A percentile compares a stretch with the other conserved stretches of the same genome.
phyloP scores from a whole-genome alignment of 2,888 invertebrate species.

The Acholoe squamosa region DNA sequence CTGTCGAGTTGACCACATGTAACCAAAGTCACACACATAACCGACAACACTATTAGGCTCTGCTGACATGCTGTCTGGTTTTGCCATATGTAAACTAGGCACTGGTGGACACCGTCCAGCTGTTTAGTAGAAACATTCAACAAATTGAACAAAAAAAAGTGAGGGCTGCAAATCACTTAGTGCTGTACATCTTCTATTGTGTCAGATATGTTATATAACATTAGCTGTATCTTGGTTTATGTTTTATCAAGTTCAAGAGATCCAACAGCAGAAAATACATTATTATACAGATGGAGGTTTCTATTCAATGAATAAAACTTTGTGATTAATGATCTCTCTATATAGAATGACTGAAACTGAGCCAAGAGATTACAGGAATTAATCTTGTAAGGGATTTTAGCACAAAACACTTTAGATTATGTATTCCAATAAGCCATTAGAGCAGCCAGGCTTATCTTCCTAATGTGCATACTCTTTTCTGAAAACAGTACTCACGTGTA shows the following conservation, averaged over 20 bases:
- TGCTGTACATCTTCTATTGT: neutral
- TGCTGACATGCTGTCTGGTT: neutral
- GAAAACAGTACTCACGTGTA: neutral
- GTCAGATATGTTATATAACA: neutral
- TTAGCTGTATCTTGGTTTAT: neutral
- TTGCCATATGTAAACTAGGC: conserved; percentile 8
- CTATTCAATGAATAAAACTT: too few relatives aligned
- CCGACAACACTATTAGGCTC: neutral
- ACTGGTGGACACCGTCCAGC: conserved; percentile 7
- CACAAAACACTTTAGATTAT: too few relatives aligned
- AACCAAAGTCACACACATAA: neutral
- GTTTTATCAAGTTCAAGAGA: neutral
- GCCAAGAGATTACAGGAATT: too few relatives aligned
- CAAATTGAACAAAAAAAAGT: neutral
- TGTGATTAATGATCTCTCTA: too few relatives aligned
- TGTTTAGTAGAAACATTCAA: neutral
- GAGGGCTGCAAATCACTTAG: neutral
- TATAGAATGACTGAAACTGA: too few relatives aligned
- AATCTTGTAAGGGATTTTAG: too few relatives aligned
- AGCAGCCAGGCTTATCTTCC: too few relatives aligned
- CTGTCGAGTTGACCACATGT: neutral
- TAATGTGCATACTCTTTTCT: too few relatives aligned
- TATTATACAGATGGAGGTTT: neutral
- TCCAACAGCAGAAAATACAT: neutral
- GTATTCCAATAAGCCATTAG: too few relatives aligned